Conservation (phyloP, 2,888 invertebrate genomes). For the Ormyrus rosae region DNA sequence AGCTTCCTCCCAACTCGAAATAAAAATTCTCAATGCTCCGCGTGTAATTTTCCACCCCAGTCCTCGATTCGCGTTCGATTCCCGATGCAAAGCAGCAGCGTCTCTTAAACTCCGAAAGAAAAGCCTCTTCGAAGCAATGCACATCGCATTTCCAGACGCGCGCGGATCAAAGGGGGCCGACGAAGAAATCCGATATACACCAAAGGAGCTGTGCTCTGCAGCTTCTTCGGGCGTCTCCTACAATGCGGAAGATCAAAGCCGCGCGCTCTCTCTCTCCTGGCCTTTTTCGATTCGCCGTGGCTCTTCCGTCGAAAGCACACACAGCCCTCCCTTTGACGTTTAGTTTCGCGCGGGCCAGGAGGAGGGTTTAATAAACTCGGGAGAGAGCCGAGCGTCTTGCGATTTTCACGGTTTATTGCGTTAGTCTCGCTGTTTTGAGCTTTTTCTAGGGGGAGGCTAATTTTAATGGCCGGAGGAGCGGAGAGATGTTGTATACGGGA, state of each 20-base stretch:
- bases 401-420: slow-evolving; percentile 25
- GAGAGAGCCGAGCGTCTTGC: neutral
- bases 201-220: neutral
- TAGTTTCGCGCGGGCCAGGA: neutral
- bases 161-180: slow-evolving; percentile 22
- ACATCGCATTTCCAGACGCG: neutral
- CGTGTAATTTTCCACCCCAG: neutral
- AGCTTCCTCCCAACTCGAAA: too few relatives aligned
- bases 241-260: slow-evolving; percentile 40
- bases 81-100: too few relatives aligned
- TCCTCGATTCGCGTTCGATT: too few relatives aligned
- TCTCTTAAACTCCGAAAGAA: too few relatives aligned
- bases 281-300: neutral
- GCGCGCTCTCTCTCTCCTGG: neutral
- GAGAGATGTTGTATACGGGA: too few relatives aligned
- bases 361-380: slow-evolving; percentile 26
- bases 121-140: too few relatives aligned
- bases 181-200: slow-evolving; percentile 36
- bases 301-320: slow-evolving; percentile 11
- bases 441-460: neutral
- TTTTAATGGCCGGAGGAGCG: neutral
- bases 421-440: neutral
- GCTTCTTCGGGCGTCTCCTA: slow-evolving; percentile 17
- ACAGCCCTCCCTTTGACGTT: slow-evolving; percentile 17
- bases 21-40: neutral